Conservation (phyloP, 2,888 invertebrate species). For the Spialia ferax region DNA sequence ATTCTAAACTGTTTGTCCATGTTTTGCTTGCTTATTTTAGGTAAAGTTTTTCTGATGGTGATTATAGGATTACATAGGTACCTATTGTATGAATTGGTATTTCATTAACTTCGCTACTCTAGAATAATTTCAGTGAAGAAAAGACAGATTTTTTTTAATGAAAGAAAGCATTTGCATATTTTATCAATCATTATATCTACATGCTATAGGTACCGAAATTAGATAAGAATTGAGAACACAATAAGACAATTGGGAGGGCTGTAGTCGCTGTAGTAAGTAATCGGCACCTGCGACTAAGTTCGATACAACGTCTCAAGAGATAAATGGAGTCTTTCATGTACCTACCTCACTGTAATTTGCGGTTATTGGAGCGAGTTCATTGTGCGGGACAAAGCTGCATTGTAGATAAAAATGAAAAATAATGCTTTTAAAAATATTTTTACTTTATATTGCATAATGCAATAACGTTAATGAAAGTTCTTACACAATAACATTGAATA, state of each 20-base stretch:
- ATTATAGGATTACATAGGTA: background rate
- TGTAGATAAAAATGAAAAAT: constrained; percentile 1
- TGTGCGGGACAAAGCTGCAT: background rate
- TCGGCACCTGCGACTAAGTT: constrained; percentile 12
- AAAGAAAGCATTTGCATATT: no score
- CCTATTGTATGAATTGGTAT: constrained; percentile 1
- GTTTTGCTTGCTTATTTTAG: background rate
- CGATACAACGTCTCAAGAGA: constrained; percentile 16
- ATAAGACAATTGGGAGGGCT: background rate
- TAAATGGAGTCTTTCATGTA: constrained; percentile 15
- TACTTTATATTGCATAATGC: constrained; percentile 11
- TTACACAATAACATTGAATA: background rate
- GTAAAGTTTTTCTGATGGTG: constrained; percentile 8
- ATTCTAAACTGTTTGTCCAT: no score
- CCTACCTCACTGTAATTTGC: constrained; percentile 2
- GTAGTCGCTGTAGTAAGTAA: background rate
- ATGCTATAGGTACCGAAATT: background rate
- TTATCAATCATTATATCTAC: no score
- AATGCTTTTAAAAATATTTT: constrained; percentile 11
- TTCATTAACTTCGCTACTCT: background rate
- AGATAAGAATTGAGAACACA: background rate
- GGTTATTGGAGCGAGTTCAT: constrained; percentile 13
- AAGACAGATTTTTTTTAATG: no score
- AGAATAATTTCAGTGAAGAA: no score
- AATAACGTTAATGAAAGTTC: constrained; percentile 9